Evolutionary conservation across 2,888 invertebrate genomes (phyloP).

Genomic region (Lasioglossum figueresi): DNA sequence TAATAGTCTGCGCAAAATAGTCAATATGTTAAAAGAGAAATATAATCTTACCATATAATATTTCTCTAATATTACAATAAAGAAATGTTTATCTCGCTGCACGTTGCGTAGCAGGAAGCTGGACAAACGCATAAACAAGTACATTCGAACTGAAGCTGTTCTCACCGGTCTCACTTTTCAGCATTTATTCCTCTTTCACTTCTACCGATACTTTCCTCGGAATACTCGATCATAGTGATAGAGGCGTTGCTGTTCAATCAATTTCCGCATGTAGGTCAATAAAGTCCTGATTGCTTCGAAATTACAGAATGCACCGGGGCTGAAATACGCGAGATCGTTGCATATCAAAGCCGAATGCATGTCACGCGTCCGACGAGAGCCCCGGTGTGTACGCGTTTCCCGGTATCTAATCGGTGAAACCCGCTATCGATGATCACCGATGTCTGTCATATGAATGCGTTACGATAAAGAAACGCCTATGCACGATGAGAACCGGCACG

Average conservation of each 20-base stretch:
- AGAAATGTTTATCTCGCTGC: background rate
- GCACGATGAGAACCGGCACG: slow-evolving; percentile 6
- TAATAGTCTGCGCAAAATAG: too few species aligned
- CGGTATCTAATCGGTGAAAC: slow-evolving; percentile 47
- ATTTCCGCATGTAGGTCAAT: slow-evolving; percentile 21
- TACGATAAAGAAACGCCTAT: slow-evolving; percentile 25
- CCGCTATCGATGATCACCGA: slow-evolving; percentile 21
- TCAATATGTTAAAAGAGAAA: background rate
- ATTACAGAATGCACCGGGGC: slow-evolving; percentile 28
- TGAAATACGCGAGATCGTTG: background rate
- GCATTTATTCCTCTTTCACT: slow-evolving; percentile 10
- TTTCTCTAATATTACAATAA: background rate
- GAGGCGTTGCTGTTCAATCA: slow-evolving; percentile 1
- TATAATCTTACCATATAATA: background rate
- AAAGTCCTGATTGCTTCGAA: slow-evolving; percentile 38
- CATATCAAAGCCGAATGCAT: background rate
- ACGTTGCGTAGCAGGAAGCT: background rate
- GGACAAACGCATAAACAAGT: background rate
- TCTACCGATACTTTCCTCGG: background rate
- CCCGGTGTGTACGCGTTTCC: slow-evolving; percentile 19
- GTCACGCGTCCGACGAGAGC: slow-evolving; percentile 21
- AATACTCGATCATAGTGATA: background rate
- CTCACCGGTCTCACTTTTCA: slow-evolving; percentile 6
- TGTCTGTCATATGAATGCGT: slow-evolving; percentile 11
- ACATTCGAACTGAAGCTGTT: background rate